phyloP scores from a whole-genome alignment of 2,113 vertebrate species.

The Butastur rufipennis region DNA sequence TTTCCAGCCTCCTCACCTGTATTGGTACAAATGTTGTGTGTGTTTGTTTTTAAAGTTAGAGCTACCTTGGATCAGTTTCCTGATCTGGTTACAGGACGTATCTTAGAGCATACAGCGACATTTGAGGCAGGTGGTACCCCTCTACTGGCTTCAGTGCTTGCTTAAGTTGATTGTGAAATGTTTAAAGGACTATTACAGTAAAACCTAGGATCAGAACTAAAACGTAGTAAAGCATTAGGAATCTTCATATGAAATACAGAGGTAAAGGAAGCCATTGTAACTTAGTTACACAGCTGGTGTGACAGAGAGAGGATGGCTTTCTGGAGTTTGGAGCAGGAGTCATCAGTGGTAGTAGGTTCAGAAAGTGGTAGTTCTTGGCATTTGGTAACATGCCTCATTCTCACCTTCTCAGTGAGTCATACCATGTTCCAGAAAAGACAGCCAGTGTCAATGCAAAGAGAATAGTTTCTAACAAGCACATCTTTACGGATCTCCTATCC shows the following conservation, averaged over 20 bases:
- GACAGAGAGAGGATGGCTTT: neutral
- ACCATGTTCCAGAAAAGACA: neutral
- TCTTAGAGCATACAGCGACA: fast-evolving
- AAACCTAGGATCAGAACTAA: neutral
- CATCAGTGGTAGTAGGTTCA: neutral
- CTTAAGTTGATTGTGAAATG: neutral
- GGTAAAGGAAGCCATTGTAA: neutral
- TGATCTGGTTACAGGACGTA: neutral
- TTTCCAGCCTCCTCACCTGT: neutral
- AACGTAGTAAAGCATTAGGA: neutral
- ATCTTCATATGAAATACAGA: neutral
- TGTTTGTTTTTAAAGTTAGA: neutral
- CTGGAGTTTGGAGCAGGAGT: fast-evolving
- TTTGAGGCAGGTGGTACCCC: neutral
- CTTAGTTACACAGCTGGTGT: neutral
- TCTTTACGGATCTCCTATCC: neutral
- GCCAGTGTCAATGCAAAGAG: neutral
- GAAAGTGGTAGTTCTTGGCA: neutral
- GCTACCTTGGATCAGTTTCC: neutral
- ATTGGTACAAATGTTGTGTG: neutral
- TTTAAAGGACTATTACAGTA: neutral
- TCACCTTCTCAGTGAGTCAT: neutral
- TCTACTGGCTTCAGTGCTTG: neutral
- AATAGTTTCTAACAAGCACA: neutral
- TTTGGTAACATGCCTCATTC: neutral